Conservation (phyloP, 2,797 vertebrate genomes). For the Sebastes dallii region DNA sequence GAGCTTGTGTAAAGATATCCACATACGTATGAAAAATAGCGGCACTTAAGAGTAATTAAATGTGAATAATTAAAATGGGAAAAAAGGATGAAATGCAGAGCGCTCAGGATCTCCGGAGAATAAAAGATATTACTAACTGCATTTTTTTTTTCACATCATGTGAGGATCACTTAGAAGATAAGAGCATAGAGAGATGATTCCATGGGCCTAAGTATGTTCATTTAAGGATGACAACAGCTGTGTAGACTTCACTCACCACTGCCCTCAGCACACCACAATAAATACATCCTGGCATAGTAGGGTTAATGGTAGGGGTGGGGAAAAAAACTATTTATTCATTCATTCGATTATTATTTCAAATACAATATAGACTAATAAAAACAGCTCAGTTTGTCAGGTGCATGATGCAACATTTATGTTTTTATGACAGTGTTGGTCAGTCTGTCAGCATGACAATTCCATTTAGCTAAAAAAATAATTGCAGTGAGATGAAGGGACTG, state of each 20-base stretch:
- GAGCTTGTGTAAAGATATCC: conserved; percentile 50
- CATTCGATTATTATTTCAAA: too few relatives aligned
- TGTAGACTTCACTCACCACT: conserved; percentile 1
- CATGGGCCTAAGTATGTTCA: neutral
- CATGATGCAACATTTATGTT: too few relatives aligned
- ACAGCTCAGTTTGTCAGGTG: too few relatives aligned
- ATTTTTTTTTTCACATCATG: conserved; percentile 28
- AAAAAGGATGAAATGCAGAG: conserved; percentile 45
- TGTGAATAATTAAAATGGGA: conserved; percentile 74
- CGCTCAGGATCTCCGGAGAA: conserved; percentile 31
- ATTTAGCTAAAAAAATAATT: too few relatives aligned
- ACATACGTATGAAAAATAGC: conserved; percentile 28
- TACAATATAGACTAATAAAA: too few relatives aligned
- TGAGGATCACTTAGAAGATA: conserved; percentile 26
- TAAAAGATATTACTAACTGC: conserved; percentile 45
- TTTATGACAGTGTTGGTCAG: too few relatives aligned
- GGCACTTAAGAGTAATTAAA: conserved; percentile 73
- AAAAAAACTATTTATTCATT: too few relatives aligned
- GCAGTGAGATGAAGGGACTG: too few relatives aligned
- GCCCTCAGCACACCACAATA: conserved; percentile 15
- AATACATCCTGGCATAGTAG: conserved; percentile 3
- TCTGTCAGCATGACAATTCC: too few relatives aligned
- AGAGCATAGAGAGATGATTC: conserved; percentile 15
- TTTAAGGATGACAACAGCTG: conserved; percentile 14
- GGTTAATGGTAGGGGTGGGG: neutral